Evolutionary conservation across 92 coral and sea anemone species (phyloP), one percentile per base, ranked within the genome.

Genomic region (Umimayanthus chanpuru): DNA sequence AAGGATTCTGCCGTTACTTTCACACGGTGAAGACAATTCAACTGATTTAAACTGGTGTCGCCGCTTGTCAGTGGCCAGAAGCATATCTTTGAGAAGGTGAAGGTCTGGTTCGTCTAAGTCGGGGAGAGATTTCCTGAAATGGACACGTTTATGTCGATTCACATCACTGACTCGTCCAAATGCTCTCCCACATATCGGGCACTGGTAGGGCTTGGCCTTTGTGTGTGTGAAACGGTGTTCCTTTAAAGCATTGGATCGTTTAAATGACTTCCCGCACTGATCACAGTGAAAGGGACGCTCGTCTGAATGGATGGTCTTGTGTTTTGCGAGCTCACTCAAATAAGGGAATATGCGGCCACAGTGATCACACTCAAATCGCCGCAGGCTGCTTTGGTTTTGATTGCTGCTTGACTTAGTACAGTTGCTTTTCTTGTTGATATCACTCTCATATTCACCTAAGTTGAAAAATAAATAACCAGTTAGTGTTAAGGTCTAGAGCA

Each of bases 271-370:
- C 11, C 44, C 79, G 25, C 79, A 75, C 25, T 75, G 79, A 36
- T 75, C 79, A 38, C 79, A 75, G 53, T 75, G 79, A 21, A 36
- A 75, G 41, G 79, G 79, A 75, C 79, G 79, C 44, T 75, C 79
- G 25, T 75, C 79, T n/a, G 79, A 75, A 43, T 75, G 79, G 23
- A 43, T 21, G 44, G 79, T 75, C 7, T 43, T 40, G 49, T 75
- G 79, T 75, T 75, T 75, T 4, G 79, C 14, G 44, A 75, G 79
- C 49, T 40, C 41, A 36, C 79, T 75, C 25, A 75, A 12, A 75
- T 75, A 75, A 75, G 39, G 25, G 23, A 75, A 75, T 2, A 43
- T 15, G 26, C 44, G 41, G 79, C 8, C 23, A 75, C 79, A 75
- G 16, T 39, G 79, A 16, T 75, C 49, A 75, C 79, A 75, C 26